Evolutionary conservation across 2,113 vertebrate genomes (phyloP).

Genomic region (Elephas maximus): DNA sequence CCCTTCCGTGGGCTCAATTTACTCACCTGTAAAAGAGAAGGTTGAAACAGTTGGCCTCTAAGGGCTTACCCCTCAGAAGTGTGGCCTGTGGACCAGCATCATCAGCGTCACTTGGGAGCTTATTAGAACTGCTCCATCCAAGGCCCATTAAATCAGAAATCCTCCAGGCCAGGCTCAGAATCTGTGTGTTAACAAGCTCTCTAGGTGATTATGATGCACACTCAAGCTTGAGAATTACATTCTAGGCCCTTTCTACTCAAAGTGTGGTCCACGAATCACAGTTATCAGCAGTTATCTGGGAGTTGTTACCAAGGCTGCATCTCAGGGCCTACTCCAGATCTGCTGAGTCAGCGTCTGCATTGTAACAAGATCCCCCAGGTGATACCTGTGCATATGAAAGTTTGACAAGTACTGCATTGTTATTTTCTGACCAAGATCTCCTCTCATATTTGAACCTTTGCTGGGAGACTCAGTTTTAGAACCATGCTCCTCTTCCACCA

Average conservation of each 20-base stretch:
- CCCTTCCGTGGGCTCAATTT: not conserved
- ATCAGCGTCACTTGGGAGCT: not conserved
- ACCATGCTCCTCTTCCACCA: accelerated
- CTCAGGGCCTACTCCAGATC: not conserved
- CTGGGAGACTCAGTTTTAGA: not conserved
- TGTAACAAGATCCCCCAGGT: not conserved
- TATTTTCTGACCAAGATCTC: not conserved
- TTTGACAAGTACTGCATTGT: not conserved
- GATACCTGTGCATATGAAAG: not conserved
- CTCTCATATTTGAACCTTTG: not conserved
- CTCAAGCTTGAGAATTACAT: not conserved
- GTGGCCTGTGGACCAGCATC: not conserved
- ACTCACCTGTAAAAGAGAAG: not conserved
- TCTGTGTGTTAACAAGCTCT: not conserved
- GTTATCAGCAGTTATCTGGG: not conserved
- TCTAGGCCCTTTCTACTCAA: not conserved
- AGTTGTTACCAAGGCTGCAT: not conserved
- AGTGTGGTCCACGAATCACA: not conserved
- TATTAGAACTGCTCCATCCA: not conserved
- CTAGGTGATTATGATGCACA: not conserved
- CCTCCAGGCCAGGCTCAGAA: not conserved
- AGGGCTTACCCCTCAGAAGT: not conserved
- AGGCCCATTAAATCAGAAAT: not conserved
- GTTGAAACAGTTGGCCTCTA: not conserved
- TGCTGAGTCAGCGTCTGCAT: not conserved